Conservation (phyloP, 2,888 invertebrate species). For the Sarcophaga rosellei region DNA sequence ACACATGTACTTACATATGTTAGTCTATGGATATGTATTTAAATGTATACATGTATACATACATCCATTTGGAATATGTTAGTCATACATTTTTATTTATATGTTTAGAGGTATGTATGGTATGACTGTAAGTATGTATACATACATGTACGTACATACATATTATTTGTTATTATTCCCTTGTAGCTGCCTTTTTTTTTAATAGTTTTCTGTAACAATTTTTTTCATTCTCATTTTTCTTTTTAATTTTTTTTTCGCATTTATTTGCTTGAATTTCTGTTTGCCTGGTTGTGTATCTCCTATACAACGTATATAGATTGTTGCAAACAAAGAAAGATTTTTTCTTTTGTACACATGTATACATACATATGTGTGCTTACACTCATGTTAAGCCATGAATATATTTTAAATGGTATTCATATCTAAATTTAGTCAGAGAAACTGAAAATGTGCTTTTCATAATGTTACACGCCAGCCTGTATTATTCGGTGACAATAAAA, state of each 20-base stretch:
- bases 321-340: too few relatives aligned
- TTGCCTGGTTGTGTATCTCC: constrained; percentile 66
- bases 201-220: background rate
- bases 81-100: background rate
- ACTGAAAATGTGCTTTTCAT: too few relatives aligned
- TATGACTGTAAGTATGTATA: background rate
- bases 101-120: too few relatives aligned
- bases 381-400: too few relatives aligned
- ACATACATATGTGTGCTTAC: too few relatives aligned
- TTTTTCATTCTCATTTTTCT: background rate
- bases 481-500: too few relatives aligned
- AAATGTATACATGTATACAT: background rate
- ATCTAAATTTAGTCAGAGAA: too few relatives aligned
- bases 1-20: background rate
- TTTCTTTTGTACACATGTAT: too few relatives aligned
- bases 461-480: too few relatives aligned
- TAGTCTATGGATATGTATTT: constrained; percentile 30
- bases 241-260: background rate
- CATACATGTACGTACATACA: background rate
- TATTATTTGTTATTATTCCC: constrained; percentile 29
- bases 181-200: constrained; percentile 1
- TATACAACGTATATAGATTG: constrained; percentile 69
- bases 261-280: constrained; percentile 53
- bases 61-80: background rate
- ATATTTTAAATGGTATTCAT: too few relatives aligned